A percentile compares a stretch with the other conserved stretches of the same genome.
These are phyloP conservation scores for Perca schrenkii DNA, from an alignment of 2,113 vertebrate genomes.

Conservation along the genomic window DNA sequence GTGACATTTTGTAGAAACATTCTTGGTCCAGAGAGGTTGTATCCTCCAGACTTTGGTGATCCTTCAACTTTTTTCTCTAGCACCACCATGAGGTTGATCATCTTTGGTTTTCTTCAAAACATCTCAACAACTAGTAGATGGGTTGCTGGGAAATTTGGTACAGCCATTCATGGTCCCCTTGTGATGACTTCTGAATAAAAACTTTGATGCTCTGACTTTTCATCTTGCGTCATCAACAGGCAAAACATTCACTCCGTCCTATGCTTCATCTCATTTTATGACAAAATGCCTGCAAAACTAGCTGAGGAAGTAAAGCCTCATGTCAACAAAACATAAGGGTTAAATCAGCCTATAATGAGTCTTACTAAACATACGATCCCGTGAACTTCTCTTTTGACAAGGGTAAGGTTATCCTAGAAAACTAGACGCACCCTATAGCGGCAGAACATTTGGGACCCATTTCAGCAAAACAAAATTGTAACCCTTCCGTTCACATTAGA, in stretches of 20 bases:
- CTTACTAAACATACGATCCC: neutral
- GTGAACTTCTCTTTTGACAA: neutral
- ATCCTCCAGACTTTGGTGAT: neutral
- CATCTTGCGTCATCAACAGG: too few species aligned
- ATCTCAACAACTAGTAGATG: too few species aligned
- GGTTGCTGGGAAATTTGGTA: too few species aligned
- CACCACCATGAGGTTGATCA: too few species aligned
- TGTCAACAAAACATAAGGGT: neutral
- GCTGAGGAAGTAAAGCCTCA: neutral
- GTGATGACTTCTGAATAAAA: too few species aligned
- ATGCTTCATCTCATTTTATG: too few species aligned
- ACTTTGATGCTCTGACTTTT: too few species aligned
- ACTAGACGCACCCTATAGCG: too few species aligned
- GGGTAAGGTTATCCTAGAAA: neutral
- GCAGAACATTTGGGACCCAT: slow-evolving; percentile 32
- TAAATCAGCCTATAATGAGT: neutral
- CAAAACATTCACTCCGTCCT: too few species aligned
- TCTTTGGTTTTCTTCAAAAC: neutral
- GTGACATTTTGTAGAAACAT: neutral
- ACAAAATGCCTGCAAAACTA: too few species aligned
- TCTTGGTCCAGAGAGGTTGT: neutral
- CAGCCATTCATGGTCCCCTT: too few species aligned
- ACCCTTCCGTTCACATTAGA: slow-evolving; percentile 7
- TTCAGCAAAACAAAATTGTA: slow-evolving; percentile 5
- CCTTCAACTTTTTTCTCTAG: neutral